Base-by-base conservation (phyloP, 1,140 invertebrate genomes). In the Zaprionus camerounensis region DNA sequence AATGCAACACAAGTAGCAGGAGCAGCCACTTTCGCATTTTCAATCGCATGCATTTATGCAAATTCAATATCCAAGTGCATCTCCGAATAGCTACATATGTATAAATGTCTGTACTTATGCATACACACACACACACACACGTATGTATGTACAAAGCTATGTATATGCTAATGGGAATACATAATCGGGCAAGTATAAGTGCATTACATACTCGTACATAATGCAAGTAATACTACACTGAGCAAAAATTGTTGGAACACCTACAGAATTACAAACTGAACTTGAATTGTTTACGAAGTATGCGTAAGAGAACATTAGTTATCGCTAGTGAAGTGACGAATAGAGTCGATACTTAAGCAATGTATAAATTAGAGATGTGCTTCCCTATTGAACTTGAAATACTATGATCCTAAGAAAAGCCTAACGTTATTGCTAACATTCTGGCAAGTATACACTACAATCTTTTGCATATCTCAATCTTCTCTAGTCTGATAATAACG, bases 11-110 rank as follows among this genome's bases (percentile, higher is more conserved):
- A 51, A 62, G 63, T 12, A 56, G 61, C 69, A 56, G n/a, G 34
- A 62, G 63, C 63, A 76, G 77, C 77, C 73, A 79, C 77, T 79
- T 79, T 76, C 51, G 73, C 66, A 78, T 78, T 75, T 73, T 75
- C 76, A 69, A 74, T 70, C 71, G 78, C 56, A 80, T 78, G 76
- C 75, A 80, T 80, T 74, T 80, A 80, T 80, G 75, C 76, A 80
- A 78, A 80, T 78, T 78, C 78, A 80, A 74, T 76, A 74, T 46
- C 73, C 77, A 79, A 79, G 67, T 76, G 67, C 73, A 79, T 71
- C 61, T 38, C 34, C n/a, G 36, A 28, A 51, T 55, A 34, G 36
- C 13, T 31, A 59, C 57, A 49, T 55, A 71, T 71, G 28, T 55
- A n/a, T 26, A 13, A 53, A n/a, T 26, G 7, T 61, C 24, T 31